Conservation (phyloP, 2,113 vertebrate species). For the Carassius auratus region DNA sequence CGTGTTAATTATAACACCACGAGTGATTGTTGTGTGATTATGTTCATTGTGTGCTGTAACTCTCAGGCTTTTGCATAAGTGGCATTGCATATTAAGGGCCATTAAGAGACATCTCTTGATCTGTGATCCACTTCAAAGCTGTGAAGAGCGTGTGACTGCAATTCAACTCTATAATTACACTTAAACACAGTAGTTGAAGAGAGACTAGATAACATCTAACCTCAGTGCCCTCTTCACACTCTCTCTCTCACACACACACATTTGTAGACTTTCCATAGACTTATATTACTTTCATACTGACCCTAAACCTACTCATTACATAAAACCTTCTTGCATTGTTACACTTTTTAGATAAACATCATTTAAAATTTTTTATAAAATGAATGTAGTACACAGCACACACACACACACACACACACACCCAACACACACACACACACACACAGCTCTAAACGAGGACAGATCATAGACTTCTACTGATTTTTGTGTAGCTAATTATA, state of each 20-base stretch:
- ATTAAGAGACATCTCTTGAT: neutral
- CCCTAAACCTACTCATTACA: too few relatives aligned
- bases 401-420: neutral
- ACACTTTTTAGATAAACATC: too few relatives aligned
- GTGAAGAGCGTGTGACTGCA: conserved; percentile 56
- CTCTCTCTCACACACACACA: conserved; percentile 1
- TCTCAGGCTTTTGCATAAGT: neutral
- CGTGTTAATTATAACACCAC: neutral
- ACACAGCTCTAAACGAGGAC: neutral
- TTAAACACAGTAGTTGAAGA: conserved; percentile 69
- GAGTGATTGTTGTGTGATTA: neutral
- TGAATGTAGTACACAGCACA: too few relatives aligned
- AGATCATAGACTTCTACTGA: neutral
- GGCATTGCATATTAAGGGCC: neutral
- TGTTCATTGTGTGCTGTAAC: conserved; percentile 2
- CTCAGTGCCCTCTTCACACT: conserved; percentile 22
- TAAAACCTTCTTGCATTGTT: too few relatives aligned
- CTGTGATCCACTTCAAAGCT: conserved; percentile 30
- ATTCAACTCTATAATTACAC: conserved; percentile 72
- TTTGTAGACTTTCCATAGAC: too few relatives aligned
- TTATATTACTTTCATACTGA: too few relatives aligned
- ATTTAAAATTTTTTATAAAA: too few relatives aligned
- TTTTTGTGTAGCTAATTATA: neutral
- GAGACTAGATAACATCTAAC: conserved; percentile 74
- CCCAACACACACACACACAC: neutral